Conservation (phyloP, 2,113 vertebrate species). For the Vidua macroura region DNA sequence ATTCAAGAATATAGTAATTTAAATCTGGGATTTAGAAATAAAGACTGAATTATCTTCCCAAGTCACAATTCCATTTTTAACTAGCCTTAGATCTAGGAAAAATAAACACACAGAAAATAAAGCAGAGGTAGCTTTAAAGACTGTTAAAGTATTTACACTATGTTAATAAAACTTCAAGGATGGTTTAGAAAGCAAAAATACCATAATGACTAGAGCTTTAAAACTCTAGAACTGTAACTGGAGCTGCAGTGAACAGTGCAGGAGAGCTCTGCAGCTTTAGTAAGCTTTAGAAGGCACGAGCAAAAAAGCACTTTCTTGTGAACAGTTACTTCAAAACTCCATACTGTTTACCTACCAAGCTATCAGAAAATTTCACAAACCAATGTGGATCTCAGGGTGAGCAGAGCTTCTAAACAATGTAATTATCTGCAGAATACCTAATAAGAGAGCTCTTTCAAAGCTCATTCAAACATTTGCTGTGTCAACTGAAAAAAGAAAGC, state of each 20-base stretch:
- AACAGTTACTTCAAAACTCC: fast-evolving
- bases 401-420: not conserved
- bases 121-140: not conserved
- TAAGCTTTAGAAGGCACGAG: not conserved
- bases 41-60: not conserved
- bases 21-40: not conserved
- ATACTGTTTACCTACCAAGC: not conserved
- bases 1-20: not conserved
- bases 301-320: not conserved
- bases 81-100: not conserved
- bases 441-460: not conserved
- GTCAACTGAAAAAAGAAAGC: not conserved
- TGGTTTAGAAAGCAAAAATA: conserved; percentile 32
- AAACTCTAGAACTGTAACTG: not conserved
- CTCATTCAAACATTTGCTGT: not conserved
- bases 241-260: not conserved
- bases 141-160: conserved; percentile 1
- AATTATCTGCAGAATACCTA: not conserved
- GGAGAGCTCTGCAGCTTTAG: not conserved
- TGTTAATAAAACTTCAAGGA: conserved; percentile 39
- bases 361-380: not conserved
- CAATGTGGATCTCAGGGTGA: not conserved
- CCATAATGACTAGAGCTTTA: conserved; percentile 15
- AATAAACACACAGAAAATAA: conserved; percentile 1
- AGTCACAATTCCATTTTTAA: conserved; percentile 20